Percentiles rank a stretch among this genome's conserved stretches.
These are phyloP conservation scores for Helostoma temminkii DNA, from an alignment of 2,797 vertebrate species.

Conservation along the genomic window DNA sequence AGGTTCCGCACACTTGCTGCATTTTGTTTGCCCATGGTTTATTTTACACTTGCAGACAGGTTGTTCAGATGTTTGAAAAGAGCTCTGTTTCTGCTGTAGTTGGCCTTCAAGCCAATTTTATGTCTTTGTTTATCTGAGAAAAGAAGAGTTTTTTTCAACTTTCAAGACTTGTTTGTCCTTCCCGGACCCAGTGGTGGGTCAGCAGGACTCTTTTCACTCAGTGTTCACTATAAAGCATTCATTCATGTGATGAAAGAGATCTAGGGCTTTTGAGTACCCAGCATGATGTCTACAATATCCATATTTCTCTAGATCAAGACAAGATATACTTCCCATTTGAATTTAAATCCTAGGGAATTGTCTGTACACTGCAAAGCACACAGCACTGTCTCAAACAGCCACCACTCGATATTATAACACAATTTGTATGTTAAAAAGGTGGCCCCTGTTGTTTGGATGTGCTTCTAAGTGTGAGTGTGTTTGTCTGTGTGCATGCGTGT, in stretches of 20 bases:
- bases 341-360: slow-evolving; percentile 68
- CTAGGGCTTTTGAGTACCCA: slow-evolving; percentile 37
- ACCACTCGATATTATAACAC: slow-evolving; percentile 72
- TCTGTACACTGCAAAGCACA: slow-evolving; percentile 47
- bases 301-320: slow-evolving; percentile 57
- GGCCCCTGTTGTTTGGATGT: slow-evolving; percentile 65
- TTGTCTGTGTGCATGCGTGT: slow-evolving; percentile 33
- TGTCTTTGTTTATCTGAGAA: slow-evolving; percentile 71
- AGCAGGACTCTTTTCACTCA: slow-evolving; percentile 34
- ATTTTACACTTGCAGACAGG: slow-evolving; percentile 54
- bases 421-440: slow-evolving; percentile 80
- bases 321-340: slow-evolving; percentile 65
- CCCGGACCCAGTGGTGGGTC: slow-evolving; percentile 29
- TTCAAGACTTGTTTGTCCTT: slow-evolving; percentile 72
- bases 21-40: slow-evolving; percentile 59
- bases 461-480: slow-evolving; percentile 51
- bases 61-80: slow-evolving; percentile 61
- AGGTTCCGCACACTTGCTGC: slow-evolving; percentile 24
- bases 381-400: slow-evolving; percentile 41
- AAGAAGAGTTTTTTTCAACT: slow-evolving; percentile 59
- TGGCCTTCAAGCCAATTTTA: slow-evolving; percentile 61
- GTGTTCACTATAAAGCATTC: slow-evolving; percentile 42
- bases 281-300: slow-evolving; percentile 45
- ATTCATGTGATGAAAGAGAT: slow-evolving; percentile 64
- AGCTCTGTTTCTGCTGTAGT: slow-evolving; percentile 54